Percentiles rank a stretch among this genome's conserved stretches.
Conservation (phyloP, 2,888 invertebrate genomes). For the Morpho helenor region DNA sequence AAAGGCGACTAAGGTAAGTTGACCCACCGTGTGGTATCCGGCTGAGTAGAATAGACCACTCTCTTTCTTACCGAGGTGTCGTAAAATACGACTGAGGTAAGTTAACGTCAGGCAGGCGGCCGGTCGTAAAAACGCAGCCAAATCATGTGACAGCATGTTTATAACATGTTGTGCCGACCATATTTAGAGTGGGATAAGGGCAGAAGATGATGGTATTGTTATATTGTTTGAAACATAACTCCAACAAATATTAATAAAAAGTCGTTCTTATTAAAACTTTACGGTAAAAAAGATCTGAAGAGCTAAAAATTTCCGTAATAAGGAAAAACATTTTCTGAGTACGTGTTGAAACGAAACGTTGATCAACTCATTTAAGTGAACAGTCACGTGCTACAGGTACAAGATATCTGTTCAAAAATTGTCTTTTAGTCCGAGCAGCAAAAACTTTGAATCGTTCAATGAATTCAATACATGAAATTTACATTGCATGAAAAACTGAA, state of each 20-base stretch:
- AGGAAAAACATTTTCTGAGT: conserved; percentile 5
- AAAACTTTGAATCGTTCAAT: neutral
- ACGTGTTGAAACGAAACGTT: conserved; percentile 18
- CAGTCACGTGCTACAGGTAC: conserved; percentile 15
- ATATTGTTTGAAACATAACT: neutral
- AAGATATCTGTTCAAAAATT: conserved; percentile 10
- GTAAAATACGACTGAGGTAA: no score
- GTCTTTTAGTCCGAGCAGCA: conserved; percentile 7
- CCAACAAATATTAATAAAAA: neutral
- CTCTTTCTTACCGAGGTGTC: no score
- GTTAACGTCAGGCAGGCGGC: no score
- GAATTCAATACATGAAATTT: conserved; percentile 8
- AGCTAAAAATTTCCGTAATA: conserved; percentile 12
- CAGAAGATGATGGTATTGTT: no score
- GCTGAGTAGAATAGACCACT: no score
- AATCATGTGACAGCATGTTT: no score
- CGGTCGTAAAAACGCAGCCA: no score
- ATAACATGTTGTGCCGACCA: no score
- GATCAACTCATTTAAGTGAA: conserved; percentile 16
- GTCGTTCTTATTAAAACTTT: conserved; percentile 7
- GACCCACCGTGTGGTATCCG: no score
- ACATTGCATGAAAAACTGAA: conserved; percentile 1
- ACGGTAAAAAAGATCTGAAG: conserved; percentile 6
- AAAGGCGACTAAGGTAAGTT: no score
- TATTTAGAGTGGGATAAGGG: no score